Base-by-base conservation (phyloP, 2,888 invertebrate species). In the Metopia argyrocephala region DNA sequence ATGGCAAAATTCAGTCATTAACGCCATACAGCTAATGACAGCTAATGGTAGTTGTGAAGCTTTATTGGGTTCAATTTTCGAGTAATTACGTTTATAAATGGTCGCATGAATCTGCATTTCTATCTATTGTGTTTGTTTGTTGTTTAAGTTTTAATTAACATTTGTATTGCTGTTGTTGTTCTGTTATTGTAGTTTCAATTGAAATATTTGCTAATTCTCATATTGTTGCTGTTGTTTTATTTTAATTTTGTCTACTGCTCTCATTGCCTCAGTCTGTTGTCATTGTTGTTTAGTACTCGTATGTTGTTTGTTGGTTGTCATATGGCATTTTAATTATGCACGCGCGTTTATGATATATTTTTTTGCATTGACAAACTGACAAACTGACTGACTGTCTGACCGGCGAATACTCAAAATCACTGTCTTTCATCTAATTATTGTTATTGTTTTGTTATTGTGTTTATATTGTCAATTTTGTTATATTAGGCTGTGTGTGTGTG, bases 321-420 rank as follows among this genome's bases (percentile, higher is more conserved):
- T 65, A 78, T 78, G 70, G 69, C 74, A 57, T 57, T 74, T 81
- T 74, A 81, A 78, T 81, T 81, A 70, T 61, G 18, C 78, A 74
- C 81, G 76, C 68, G 71, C 68, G 28, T 54, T 68, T 61, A 27
- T 21, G 28, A 46, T 21, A 45, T 3, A 9, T n/a, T n/a, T n/a
- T n/a, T n/a, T n/a, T n/a, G n/a, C 46, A 21, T 15, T 7, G 20
- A 52, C 15, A 15, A n/a, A 48, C 5, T 48, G 20, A 18, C n/a
- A 18, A 3, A 48, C 48, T 6, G n/a, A 2, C 23, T 5, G 23
- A 70, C 38, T 25, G 25, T 25, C 15, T 18, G 6, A 4, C 48
- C 1, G 21, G 0, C 1, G 2, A 7, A 12, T 12, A 12, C 31
- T 31, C 28, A 3, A 5, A 5, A 3, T 28, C 28, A 6, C 12